phyloP scores from a whole-genome alignment of 1,140 invertebrate species.

The Nasonia giraulti region DNA sequence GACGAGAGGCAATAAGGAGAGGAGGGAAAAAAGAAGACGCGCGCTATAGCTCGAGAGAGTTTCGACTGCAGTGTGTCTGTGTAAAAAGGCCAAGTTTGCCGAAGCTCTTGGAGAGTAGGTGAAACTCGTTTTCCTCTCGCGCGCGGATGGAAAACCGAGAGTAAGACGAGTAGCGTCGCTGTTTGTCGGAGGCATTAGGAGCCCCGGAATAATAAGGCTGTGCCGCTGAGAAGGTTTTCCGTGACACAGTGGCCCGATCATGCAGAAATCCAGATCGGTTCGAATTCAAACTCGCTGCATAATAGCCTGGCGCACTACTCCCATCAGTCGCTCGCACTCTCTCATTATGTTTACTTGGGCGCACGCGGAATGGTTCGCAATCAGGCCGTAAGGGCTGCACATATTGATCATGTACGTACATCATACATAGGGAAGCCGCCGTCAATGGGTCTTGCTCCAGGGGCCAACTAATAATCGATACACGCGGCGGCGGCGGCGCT shows the following conservation, averaged over 20 bases:
- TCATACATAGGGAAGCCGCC: neutral
- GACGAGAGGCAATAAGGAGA: neutral
- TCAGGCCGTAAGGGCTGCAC: neutral
- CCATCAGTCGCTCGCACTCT: neutral
- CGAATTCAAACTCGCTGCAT: too few species aligned
- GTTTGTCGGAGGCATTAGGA: constrained; percentile 21
- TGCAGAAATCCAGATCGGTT: too few species aligned
- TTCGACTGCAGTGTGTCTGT: neutral
- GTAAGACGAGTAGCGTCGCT: neutral
- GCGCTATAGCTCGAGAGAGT: neutral
- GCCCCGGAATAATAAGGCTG: constrained; percentile 27
- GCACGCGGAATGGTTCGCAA: neutral
- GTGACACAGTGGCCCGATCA: too few species aligned
- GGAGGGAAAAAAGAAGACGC: neutral
- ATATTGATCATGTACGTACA: neutral
- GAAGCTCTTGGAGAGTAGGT: constrained; percentile 31
- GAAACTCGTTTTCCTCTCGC: constrained; percentile 27
- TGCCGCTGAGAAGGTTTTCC: neutral
- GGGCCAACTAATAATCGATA: constrained; percentile 1
- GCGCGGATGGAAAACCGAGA: constrained; percentile 3
- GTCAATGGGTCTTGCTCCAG: neutral
- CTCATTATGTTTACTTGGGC: neutral
- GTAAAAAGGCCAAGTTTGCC: constrained; percentile 41
- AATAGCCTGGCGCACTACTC: too few species aligned
- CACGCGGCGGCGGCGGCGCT: neutral